These are phyloP conservation scores for Zoanthus solanderi DNA, from an alignment of 92 coral and sea anemone species.

Conservation along the genomic window DNA sequence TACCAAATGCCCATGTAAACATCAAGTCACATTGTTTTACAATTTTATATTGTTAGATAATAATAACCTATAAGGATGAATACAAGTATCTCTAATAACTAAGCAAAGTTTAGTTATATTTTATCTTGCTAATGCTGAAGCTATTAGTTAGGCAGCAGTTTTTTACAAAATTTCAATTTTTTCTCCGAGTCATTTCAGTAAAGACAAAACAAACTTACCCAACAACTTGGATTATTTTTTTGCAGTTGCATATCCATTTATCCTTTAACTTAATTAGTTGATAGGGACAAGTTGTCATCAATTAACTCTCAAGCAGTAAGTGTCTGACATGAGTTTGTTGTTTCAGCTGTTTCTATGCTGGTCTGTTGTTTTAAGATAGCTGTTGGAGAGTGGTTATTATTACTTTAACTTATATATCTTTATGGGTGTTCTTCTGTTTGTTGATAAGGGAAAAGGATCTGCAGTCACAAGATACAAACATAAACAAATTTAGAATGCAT, in stretches of 20 bases:
- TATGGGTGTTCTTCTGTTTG: neutral
- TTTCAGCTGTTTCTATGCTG: constrained; percentile 11
- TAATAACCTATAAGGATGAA: neutral
- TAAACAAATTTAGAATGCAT: neutral
- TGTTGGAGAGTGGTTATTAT: neutral
- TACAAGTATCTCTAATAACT: neutral
- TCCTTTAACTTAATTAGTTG: neutral
- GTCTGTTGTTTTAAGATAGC: constrained; percentile 25
- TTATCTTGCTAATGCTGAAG: neutral
- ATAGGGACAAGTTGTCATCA: neutral
- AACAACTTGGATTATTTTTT: too few relatives aligned
- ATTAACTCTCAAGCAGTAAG: neutral
- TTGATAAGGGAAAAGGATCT: neutral
- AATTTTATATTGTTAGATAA: neutral
- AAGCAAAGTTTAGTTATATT: neutral
- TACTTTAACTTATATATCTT: neutral
- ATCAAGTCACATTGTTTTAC: neutral
- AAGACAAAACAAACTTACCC: neutral
- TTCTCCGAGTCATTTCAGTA: neutral
- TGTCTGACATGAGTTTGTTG: neutral
- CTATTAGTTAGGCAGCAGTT: neutral
- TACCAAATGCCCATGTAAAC: neutral
- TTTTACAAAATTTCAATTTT: neutral
- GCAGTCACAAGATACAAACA: neutral
- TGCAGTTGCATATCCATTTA: too few relatives aligned